These are phyloP conservation scores for Pelvicachromis taeniatus DNA, from an alignment of 2,113 vertebrate species.

Conservation along the genomic window DNA sequence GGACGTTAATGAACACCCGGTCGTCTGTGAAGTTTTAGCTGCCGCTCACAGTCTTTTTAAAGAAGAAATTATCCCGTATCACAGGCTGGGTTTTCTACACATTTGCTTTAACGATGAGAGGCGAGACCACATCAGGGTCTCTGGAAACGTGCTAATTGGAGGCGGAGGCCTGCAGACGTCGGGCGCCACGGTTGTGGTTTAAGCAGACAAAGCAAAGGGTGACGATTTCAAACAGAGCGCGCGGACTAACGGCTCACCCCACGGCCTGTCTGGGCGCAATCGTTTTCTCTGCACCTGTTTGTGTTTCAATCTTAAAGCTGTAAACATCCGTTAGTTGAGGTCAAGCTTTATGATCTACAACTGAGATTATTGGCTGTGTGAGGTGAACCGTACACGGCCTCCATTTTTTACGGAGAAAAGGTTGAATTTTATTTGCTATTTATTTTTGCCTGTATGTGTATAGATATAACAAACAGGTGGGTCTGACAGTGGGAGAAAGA, in stretches of 20 bases:
- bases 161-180: not conserved
- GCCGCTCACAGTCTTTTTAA: not conserved
- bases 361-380: not conserved
- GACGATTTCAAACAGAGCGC: not conserved
- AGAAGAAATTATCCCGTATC: not conserved
- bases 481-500: not conserved
- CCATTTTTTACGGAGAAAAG: not conserved
- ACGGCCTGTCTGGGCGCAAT: not conserved
- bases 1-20: not conserved
- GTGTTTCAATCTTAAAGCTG: not conserved
- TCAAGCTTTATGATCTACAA: not conserved
- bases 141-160: not conserved
- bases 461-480: not conserved
- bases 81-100: not conserved
- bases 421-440: rapidly evolving
- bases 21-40: not conserved
- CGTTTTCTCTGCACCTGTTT: not conserved
- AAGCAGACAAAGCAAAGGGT: not conserved
- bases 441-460: not conserved
- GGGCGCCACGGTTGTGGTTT: not conserved
- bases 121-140: not conserved
- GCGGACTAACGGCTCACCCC: not conserved
- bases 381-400: rapidly evolving
- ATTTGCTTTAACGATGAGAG: not conserved
- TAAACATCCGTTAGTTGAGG: not conserved